Base-by-base conservation (phyloP, 2,797 vertebrate species). In the Rhynchotus rufescens region DNA sequence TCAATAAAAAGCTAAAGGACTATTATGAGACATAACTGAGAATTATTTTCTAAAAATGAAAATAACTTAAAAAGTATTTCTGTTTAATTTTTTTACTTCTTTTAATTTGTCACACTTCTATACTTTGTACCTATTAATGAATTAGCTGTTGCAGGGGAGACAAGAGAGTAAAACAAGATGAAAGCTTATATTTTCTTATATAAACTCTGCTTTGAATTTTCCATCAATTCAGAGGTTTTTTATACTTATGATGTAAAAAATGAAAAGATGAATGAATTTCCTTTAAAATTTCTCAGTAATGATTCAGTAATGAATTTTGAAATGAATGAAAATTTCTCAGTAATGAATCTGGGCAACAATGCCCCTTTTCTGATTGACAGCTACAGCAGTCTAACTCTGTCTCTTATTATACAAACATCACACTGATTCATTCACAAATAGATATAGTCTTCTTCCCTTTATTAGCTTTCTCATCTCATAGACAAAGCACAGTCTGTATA, bases 381-480 rank as follows among this genome's bases (percentile, higher is more conserved):
- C 62, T 85, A 77, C 69, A 74, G 36, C 73, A 61, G 73, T 76
- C 61, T 83, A 91, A 75, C 84, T 92, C 88, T 80, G 38, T 62
- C 80, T 91, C 86, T 96, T 95, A 67, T 96, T 97, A 96, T 67
- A 92, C 86, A 96, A 97, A 94, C 90, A 94, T 93, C 92, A 71
- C 88, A 88, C 67, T 52, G 73, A 88, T 95, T 95, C 89, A 93
- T 86, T 91, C 95, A 93, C 60, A 4, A 96, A 90, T 84, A 96
- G 89, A 95, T 96, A 95, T 93, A 97, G 91, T 94, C 90, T 88
- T 93, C 94, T 86, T 96, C 23, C 75, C 79, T 97, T 98, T 98
- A 98, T 98, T 98, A 97, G 95, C 96, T 98, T 87, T 91, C 92
- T 94, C 85, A 91, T 95, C 89, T 94, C 87, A 94, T 73, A 94